phyloP scores from a whole-genome alignment of 2,888 invertebrate genomes.

The Allolobophora icterica region DNA sequence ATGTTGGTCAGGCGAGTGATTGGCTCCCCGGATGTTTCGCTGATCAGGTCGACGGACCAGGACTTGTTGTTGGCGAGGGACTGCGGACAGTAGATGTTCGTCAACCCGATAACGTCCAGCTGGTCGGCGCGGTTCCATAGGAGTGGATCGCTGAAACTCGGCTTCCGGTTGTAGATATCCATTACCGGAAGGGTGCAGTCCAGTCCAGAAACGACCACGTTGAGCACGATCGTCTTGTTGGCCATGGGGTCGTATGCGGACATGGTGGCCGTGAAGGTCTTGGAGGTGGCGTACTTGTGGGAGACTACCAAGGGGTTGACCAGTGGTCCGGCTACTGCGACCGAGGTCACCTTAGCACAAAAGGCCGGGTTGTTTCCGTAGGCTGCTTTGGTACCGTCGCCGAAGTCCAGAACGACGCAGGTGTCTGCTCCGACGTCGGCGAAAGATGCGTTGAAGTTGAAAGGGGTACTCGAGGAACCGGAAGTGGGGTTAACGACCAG shows the following conservation, averaged over 20 bases:
- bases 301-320: constrained; percentile 34
- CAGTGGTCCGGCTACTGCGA: constrained; percentile 12
- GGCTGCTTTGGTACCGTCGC: constrained; percentile 45
- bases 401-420: constrained; percentile 55
- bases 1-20: neutral
- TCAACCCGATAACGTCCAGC: constrained; percentile 49
- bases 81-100: constrained; percentile 52
- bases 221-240: constrained; percentile 20
- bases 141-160: constrained; percentile 34
- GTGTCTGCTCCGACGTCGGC: constrained; percentile 50
- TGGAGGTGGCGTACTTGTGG: constrained; percentile 34
- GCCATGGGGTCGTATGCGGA: constrained; percentile 37
- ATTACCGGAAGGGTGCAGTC: constrained; percentile 54
- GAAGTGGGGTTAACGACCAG: constrained; percentile 45
- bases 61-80: constrained; percentile 54
- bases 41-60: constrained; percentile 53
- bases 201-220: constrained; percentile 50
- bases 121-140: constrained; percentile 40
- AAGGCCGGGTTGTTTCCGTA: neutral
- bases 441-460: constrained; percentile 51
- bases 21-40: constrained; percentile 45
- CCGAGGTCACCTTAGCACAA: constrained; percentile 1
- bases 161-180: constrained; percentile 47
- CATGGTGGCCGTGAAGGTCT: constrained; percentile 39
- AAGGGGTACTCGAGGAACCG: constrained; percentile 45